Percentiles rank a stretch among this genome's conserved stretches.
Evolutionary conservation across 2,113 vertebrate species (phyloP).

Genomic region (Phoxinus phoxinus): DNA sequence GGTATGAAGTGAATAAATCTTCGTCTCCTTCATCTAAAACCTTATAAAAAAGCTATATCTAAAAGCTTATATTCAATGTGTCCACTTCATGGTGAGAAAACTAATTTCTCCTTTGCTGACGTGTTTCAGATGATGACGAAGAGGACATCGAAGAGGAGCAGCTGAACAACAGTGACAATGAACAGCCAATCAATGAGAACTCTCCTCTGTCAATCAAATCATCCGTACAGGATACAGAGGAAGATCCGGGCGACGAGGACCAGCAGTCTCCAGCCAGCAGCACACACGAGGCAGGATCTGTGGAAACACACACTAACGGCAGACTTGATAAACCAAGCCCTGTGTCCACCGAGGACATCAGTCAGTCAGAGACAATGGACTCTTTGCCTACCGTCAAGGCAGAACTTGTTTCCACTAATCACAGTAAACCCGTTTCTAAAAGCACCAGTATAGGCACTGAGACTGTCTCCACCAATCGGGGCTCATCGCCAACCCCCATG

Average conservation of each 20-base stretch:
- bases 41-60: too few species aligned
- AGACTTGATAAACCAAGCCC: conserved; percentile 49
- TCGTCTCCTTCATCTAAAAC: neutral
- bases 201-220: conserved; percentile 38
- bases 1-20: conserved; percentile 61
- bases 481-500: neutral
- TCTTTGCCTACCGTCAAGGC: neutral
- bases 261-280: conserved; percentile 41
- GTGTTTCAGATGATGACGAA: conserved; percentile 63
- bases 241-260: conserved; percentile 50
- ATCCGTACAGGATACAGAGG: conserved; percentile 34
- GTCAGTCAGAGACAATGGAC: conserved; percentile 66
- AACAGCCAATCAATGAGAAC: conserved; percentile 37
- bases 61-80: neutral
- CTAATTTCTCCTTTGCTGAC: neutral
- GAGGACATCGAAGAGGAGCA: conserved; percentile 55
- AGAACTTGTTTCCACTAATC: conserved; percentile 56
- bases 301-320: conserved; percentile 42
- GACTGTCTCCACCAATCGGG: conserved; percentile 27
- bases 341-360: conserved; percentile 64
- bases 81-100: neutral
- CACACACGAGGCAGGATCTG: conserved; percentile 51
- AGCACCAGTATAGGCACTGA: conserved; percentile 28
- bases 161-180: conserved; percentile 36
- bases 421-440: neutral